These are phyloP conservation scores for Choloepus didactylus DNA, from an alignment of 2,797 vertebrate species.

Conservation along the genomic window DNA sequence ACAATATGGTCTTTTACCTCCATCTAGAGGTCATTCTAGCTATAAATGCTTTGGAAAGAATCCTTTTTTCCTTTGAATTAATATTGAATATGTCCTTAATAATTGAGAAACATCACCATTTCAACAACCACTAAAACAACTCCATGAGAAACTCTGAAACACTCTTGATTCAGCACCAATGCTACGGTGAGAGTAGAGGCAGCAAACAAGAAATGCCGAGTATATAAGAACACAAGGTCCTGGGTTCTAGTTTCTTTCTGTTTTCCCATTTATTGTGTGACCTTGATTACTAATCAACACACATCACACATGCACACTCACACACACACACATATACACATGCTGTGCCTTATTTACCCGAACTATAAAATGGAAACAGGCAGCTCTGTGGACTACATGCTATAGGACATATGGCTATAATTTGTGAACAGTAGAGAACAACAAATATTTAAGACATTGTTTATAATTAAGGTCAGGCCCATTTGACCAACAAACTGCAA, in stretches of 20 bases:
- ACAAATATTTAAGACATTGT: conserved; percentile 61
- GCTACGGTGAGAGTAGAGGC: background rate
- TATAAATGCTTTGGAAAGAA: conserved; percentile 22
- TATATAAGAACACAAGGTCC: background rate
- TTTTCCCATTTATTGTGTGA: conserved; percentile 12
- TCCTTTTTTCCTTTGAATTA: background rate
- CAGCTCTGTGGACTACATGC: background rate
- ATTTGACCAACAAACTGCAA: conserved; percentile 24
- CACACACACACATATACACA: background rate
- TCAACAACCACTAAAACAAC: conserved; percentile 36
- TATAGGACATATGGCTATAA: conserved; percentile 53
- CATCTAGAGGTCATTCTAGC: conserved; percentile 71
- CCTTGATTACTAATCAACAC: background rate
- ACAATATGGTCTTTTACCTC: conserved; percentile 46
- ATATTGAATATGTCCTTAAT: background rate
- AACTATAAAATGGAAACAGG: conserved; percentile 54
- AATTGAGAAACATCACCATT: background rate
- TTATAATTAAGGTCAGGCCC: conserved; percentile 61
- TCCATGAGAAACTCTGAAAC: background rate
- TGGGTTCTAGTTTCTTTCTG: conserved; percentile 8
- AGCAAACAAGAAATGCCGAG: background rate
- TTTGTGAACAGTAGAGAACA: conserved; percentile 61
- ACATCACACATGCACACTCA: background rate
- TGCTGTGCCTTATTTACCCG: background rate
- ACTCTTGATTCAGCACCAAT: background rate